Evolutionary conservation across 2,888 invertebrate genomes (phyloP).

Genomic region (Dynastes grantii): DNA sequence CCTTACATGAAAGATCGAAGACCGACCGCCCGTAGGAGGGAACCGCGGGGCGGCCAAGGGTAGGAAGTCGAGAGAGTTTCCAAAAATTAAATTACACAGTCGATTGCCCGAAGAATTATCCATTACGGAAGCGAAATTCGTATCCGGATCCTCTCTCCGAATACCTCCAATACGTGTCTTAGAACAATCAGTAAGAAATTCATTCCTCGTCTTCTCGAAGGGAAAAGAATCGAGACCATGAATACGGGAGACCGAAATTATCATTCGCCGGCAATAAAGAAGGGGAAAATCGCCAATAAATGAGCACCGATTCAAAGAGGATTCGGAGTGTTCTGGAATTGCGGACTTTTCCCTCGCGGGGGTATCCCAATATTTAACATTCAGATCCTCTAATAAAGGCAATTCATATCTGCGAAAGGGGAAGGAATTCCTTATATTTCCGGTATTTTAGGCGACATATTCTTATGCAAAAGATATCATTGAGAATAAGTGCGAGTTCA

Average conservation of each 20-base stretch:
- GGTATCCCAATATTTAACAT: conserved; percentile 61
- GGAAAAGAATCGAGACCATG: conserved; percentile 37
- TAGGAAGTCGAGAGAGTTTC: conserved; percentile 10
- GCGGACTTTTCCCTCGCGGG: conserved; percentile 54
- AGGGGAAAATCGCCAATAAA: conserved; percentile 61
- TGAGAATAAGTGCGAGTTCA: neutral
- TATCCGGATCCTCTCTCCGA: conserved; percentile 1
- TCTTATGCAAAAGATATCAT: conserved; percentile 66
- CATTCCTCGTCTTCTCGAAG: conserved; percentile 17
- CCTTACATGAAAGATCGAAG: conserved; percentile 32
- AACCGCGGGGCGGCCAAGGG: neutral
- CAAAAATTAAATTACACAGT: conserved; percentile 40
- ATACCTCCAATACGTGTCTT: conserved; percentile 25
- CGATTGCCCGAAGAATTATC: conserved; percentile 35
- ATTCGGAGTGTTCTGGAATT: conserved; percentile 50
- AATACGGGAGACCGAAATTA: conserved; percentile 33
- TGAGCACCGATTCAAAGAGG: conserved; percentile 58
- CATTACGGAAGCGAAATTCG: conserved; percentile 27
- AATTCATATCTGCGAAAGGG: conserved; percentile 66
- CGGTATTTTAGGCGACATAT: conserved; percentile 64
- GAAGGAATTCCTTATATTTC: conserved; percentile 56
- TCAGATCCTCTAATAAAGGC: conserved; percentile 65
- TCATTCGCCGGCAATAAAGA: conserved; percentile 52
- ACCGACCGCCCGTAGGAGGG: neutral
- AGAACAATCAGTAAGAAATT: conserved; percentile 31